These are phyloP conservation scores for Columba guinea DNA, from an alignment of 2,797 vertebrate genomes.

Conservation along the genomic window DNA sequence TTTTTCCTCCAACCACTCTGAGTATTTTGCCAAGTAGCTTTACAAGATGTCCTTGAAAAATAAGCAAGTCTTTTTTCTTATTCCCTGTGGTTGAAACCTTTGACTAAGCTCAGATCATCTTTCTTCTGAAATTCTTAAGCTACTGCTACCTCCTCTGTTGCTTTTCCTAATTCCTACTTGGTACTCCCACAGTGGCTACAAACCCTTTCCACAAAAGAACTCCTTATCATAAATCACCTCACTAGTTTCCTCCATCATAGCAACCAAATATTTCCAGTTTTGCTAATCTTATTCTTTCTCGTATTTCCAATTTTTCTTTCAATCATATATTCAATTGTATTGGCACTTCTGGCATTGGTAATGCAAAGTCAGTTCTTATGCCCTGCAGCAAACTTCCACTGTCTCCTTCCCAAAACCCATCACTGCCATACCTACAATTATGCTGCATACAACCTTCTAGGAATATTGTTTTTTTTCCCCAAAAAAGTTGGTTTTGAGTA, in stretches of 20 bases:
- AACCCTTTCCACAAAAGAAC: neutral
- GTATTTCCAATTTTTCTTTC: neutral
- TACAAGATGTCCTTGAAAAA: neutral
- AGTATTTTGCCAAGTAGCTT: neutral
- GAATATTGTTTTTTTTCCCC: neutral
- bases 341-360: neutral
- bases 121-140: neutral
- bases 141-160: neutral
- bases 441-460: neutral
- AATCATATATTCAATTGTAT: neutral
- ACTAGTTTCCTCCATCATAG: neutral
- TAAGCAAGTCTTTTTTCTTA: neutral
- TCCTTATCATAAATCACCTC: neutral
- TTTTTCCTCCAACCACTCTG: conserved; percentile 16
- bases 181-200: neutral
- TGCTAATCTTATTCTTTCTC: neutral
- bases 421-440: neutral
- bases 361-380: neutral
- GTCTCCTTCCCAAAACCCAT: neutral
- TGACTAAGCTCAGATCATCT: neutral
- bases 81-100: neutral
- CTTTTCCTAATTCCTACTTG: neutral
- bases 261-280: neutral
- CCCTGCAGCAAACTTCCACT: neutral
- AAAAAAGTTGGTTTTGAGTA: neutral